phyloP scores from a whole-genome alignment of 1,140 invertebrate species.

The Antheraea pernyi region DNA sequence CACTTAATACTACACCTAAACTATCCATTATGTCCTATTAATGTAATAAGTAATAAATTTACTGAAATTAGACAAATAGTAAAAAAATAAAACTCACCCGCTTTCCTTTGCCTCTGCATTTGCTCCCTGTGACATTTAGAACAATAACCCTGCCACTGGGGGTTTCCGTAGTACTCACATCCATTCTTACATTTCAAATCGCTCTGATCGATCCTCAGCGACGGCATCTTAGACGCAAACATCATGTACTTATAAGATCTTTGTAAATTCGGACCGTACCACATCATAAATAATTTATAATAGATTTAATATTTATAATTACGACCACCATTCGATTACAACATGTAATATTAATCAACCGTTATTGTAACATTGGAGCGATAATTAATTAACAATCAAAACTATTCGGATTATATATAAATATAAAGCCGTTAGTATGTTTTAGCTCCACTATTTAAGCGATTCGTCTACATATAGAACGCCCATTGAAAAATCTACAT shows the following conservation, averaged over 20 bases:
- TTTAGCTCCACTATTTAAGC: neutral
- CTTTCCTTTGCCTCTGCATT: constrained; percentile 82
- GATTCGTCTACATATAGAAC: neutral
- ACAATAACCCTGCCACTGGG: constrained; percentile 97
- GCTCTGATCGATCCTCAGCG: constrained; percentile 88
- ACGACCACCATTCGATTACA: too few relatives aligned
- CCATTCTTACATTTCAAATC: constrained; percentile 97
- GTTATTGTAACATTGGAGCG: neutral
- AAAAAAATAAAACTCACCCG: constrained; percentile 50
- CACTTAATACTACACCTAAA: too few relatives aligned
- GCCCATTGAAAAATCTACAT: neutral
- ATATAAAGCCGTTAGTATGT: neutral
- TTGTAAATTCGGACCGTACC: constrained; percentile 73
- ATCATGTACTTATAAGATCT: constrained; percentile 80
- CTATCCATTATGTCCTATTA: too few relatives aligned
- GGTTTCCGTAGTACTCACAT: constrained; percentile 98
- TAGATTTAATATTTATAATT: neutral
- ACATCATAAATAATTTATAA: constrained; percentile 34
- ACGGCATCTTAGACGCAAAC: constrained; percentile 86
- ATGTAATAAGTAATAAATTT: too few relatives aligned
- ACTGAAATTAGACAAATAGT: neutral
- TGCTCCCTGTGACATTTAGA: constrained; percentile 92
- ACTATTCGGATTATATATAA: neutral
- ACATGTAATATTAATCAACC: neutral
- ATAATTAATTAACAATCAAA: neutral